Evolutionary conservation across 1,140 invertebrate species (phyloP).

Genomic region (Prorops nasuta): DNA sequence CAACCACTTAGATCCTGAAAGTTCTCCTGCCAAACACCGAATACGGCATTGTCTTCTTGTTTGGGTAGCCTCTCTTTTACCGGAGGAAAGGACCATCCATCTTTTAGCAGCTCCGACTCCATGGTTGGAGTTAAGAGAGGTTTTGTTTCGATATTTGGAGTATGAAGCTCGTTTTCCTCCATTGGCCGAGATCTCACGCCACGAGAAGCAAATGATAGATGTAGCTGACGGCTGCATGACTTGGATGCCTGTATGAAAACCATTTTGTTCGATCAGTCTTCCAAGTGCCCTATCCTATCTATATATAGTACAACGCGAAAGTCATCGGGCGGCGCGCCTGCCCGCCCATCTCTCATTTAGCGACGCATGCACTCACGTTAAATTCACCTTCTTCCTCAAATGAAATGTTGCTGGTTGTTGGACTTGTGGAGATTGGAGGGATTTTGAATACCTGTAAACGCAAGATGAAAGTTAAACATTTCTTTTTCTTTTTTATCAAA

Average conservation of each 20-base stretch:
- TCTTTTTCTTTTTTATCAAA: too few species aligned
- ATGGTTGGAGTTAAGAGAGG: conserved; percentile 33
- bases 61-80: conserved; percentile 9
- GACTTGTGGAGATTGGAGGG: conserved; percentile 48
- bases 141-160: conserved; percentile 29
- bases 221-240: conserved; percentile 43
- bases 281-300: too few species aligned
- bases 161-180: conserved; percentile 21
- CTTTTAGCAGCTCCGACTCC: conserved; percentile 32
- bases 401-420: conserved; percentile 56
- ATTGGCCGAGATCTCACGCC: conserved; percentile 47
- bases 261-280: not conserved
- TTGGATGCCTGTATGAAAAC: conserved; percentile 35
- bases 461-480: not conserved
- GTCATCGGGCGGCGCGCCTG: too few species aligned
- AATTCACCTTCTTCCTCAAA: conserved; percentile 45
- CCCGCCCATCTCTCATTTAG: not conserved
- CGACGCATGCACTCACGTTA: conserved; percentile 34
- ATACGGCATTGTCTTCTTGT: conserved; percentile 17
- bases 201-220: conserved; percentile 46
- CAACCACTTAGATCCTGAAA: conserved; percentile 51
- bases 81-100: conserved; percentile 23
- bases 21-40: conserved; percentile 47
- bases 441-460: conserved; percentile 46
- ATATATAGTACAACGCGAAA: too few species aligned